phyloP scores from a whole-genome alignment of 2,797 vertebrate genomes.

The Sphenodon punctatus region DNA sequence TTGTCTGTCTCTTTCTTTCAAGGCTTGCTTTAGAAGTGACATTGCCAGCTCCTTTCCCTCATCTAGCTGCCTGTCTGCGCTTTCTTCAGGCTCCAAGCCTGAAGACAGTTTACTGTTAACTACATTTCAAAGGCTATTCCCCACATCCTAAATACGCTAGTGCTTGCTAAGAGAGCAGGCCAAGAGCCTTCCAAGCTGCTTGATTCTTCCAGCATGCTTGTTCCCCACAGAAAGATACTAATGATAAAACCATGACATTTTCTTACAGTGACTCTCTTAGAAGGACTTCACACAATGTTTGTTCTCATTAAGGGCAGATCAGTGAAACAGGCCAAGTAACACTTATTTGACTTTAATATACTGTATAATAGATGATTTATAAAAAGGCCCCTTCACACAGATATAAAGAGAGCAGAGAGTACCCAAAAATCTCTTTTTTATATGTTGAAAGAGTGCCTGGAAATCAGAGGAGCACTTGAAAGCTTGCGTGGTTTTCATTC shows the following conservation, averaged over 20 bases:
- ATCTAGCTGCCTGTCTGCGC: neutral
- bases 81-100: neutral
- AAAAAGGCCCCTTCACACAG: neutral
- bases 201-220: neutral
- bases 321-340: too few relatives aligned
- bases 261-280: neutral
- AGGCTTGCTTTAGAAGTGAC: neutral
- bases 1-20: neutral
- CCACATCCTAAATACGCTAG: neutral
- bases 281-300: neutral
- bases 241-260: neutral
- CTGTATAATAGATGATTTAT: neutral
- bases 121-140: neutral
- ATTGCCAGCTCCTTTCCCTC: neutral
- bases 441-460: fast-evolving
- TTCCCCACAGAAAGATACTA: neutral
- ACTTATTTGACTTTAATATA: neutral
- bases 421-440: neutral
- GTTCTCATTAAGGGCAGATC: neutral
- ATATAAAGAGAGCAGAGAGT: neutral
- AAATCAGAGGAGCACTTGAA: neutral
- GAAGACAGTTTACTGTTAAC: neutral
- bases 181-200: neutral
- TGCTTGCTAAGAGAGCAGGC: neutral
- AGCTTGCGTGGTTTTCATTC: neutral